phyloP scores from a whole-genome alignment of 2,797 vertebrate genomes.

The Microhierax caerulescens region DNA sequence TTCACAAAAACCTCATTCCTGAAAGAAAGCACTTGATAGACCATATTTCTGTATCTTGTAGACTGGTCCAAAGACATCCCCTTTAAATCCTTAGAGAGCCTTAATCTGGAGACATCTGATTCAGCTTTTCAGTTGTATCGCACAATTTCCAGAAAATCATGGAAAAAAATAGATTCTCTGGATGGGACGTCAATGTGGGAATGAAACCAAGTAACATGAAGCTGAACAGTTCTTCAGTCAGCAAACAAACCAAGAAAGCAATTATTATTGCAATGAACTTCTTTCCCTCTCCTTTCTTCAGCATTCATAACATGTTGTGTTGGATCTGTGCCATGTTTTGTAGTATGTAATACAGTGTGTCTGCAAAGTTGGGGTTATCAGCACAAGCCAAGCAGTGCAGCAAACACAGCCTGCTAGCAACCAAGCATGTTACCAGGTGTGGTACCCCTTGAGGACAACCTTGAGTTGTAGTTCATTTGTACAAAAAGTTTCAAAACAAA shows the following conservation, averaged over 20 bases:
- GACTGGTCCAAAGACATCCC: neutral
- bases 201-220: neutral
- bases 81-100: neutral
- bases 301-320: neutral
- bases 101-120: neutral
- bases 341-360: rapidly evolving
- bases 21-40: neutral
- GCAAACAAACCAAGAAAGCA: neutral
- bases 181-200: neutral
- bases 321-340: neutral
- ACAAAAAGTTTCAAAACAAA: neutral
- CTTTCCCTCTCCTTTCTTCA: neutral
- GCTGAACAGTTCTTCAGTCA: neutral
- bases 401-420: rapidly evolving
- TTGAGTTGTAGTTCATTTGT: neutral
- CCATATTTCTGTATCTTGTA: neutral
- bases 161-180: neutral
- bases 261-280: neutral
- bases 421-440: neutral
- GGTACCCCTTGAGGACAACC: neutral
- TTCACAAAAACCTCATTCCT: neutral
- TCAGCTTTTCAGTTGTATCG: neutral
- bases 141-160: neutral
- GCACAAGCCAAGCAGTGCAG: neutral
- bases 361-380: neutral